These are phyloP conservation scores for Brachionus koreanus DNA, from an alignment of 1,140 invertebrate species.

Conservation along the genomic window DNA sequence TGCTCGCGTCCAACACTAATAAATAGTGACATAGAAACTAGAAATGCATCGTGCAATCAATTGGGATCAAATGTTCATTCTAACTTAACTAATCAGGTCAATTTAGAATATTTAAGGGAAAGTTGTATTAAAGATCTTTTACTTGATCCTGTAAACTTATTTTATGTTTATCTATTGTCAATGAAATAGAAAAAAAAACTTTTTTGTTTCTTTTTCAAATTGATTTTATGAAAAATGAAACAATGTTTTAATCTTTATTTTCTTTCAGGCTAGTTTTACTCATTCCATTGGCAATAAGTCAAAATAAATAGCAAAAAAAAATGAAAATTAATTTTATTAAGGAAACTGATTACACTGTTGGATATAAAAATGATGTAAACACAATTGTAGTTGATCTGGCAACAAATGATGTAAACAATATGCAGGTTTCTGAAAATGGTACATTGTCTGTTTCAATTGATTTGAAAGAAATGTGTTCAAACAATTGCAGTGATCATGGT, in stretches of 20 bases:
- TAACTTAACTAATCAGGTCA: background rate
- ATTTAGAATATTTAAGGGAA: background rate
- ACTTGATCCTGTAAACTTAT: background rate
- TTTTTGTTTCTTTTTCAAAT: too few relatives aligned
- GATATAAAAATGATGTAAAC: slow-evolving; percentile 14
- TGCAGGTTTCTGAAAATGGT: background rate
- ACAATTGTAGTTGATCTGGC: background rate
- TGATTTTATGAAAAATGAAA: too few relatives aligned
- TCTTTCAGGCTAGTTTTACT: too few relatives aligned
- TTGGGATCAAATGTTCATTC: background rate
- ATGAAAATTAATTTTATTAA: background rate
- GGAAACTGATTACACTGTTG: background rate
- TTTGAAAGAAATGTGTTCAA: background rate
- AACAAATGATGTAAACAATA: background rate
- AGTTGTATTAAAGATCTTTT: background rate
- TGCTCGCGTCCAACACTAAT: too few relatives aligned
- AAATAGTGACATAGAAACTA: background rate
- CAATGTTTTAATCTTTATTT: too few relatives aligned
- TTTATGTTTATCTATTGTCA: background rate
- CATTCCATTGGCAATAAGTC: too few relatives aligned
- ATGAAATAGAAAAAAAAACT: too few relatives aligned
- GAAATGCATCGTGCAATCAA: background rate
- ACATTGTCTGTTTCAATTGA: background rate
- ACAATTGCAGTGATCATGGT: background rate
- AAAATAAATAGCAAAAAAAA: too few relatives aligned